Base-by-base conservation (phyloP, 2,888 invertebrate genomes). In the Drosophila mimica region DNA sequence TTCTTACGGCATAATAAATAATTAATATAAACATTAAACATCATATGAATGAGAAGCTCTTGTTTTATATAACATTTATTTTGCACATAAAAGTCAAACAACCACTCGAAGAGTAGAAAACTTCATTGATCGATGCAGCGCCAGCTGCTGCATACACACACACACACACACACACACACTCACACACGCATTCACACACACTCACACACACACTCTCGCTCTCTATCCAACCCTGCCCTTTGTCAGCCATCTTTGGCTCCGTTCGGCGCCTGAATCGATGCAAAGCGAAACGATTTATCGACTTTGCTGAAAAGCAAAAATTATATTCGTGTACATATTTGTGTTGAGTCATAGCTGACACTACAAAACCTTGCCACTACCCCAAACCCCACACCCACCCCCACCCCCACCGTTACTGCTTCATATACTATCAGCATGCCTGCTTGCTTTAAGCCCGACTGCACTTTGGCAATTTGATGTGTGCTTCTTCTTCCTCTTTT, bases 401-500 rank as follows among this genome's bases (percentile, higher is more conserved):
- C 31, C 3, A 8, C 15, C 48, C 6, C 36, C 43, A 25, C 25
- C 25, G 2, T 3, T 25, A 25, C 25, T 25, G 2, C 9, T 15
- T 17, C 30, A 15, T 30, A n/a, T 15, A n/a, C 20, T 33, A 36
- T n/a, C n/a, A 13, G 30, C 40, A 8, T 31, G n/a, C 9, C 66
- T 63, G 31, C 36, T 56, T 15, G 25, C 46, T 57, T 67, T 56
- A 52, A 73, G 68, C 76, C 67, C 67, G 68, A 62, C 66, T 81
- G 74, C 81, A 83, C 60, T 71, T 64, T 83, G 81, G 57, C 83
- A 80, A 81, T 81, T 83, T 80, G 72, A 71, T 68, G 72, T 64
- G 49, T 51, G 61, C 68, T 30, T 51, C 36, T 61, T n/a, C 36
- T 36, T 20, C 52, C 20, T 34, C 54, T 56, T 28, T 15, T 33